Percentiles rank a stretch among this genome's conserved stretches.
These are phyloP conservation scores for Bursaphelenchus okinawaensis DNA, from an alignment of 2,888 invertebrate species.

Conservation along the genomic window DNA sequence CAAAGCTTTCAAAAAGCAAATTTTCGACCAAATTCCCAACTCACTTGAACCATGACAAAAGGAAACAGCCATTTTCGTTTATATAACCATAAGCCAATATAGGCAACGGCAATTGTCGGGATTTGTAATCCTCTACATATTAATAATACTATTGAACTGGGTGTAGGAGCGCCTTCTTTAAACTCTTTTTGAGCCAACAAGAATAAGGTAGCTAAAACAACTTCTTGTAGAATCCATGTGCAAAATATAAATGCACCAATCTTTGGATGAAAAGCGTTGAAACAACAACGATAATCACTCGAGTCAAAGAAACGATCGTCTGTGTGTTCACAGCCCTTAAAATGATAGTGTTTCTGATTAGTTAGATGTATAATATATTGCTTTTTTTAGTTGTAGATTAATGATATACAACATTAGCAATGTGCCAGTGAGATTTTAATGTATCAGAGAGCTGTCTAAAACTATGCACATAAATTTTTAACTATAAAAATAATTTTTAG, in stretches of 20 bases:
- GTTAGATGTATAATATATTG: too few species aligned
- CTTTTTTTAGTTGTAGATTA: too few species aligned
- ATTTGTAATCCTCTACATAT: slow-evolving; percentile 24
- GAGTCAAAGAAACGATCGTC: slow-evolving; percentile 28
- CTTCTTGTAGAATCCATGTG: slow-evolving; percentile 28
- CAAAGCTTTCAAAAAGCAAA: background rate
- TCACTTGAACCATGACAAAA: slow-evolving; percentile 25
- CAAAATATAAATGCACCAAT: slow-evolving; percentile 29
- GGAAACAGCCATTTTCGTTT: slow-evolving; percentile 21
- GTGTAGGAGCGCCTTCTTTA: background rate
- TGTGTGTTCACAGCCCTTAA: slow-evolving; percentile 2
- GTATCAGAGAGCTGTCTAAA: too few species aligned
- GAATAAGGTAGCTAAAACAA: slow-evolving; percentile 24
- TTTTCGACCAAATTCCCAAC: background rate
- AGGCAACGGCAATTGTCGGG: slow-evolving; percentile 18
- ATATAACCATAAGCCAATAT: slow-evolving; percentile 21
- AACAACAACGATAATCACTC: slow-evolving; percentile 27
- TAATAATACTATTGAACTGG: slow-evolving; percentile 14
- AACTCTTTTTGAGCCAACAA: slow-evolving; percentile 15
- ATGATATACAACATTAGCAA: too few species aligned
- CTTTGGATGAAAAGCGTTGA: slow-evolving; percentile 24
- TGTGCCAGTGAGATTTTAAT: too few species aligned
- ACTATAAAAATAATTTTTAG: too few species aligned
- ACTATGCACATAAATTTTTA: too few species aligned
- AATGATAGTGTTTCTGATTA: too few species aligned